These are phyloP conservation scores for Dufourea novaeangliae DNA, from an alignment of 1,140 invertebrate genomes.

Conservation along the genomic window DNA sequence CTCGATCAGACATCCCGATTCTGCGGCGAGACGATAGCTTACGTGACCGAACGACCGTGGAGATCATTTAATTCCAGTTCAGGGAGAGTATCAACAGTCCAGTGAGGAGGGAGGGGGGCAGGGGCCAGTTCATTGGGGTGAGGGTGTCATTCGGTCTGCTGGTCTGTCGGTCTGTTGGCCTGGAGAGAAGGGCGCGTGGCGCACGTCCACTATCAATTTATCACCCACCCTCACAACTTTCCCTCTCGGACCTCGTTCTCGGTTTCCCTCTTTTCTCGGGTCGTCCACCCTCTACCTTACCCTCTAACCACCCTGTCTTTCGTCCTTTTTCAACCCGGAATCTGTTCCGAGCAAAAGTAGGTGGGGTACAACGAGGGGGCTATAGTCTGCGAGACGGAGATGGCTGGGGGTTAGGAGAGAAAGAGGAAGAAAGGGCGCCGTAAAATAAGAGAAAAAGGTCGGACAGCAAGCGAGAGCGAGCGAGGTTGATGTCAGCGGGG, in stretches of 20 bases:
- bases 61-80: slow-evolving; percentile 62
- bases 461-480: slow-evolving; percentile 30
- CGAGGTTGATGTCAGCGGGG: no score
- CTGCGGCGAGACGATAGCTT: slow-evolving; percentile 3
- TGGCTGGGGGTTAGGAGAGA: no score
- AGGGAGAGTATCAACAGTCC: slow-evolving; percentile 61
- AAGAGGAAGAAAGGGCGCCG: slow-evolving; percentile 35
- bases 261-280: slow-evolving; percentile 70
- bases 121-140: slow-evolving; percentile 57
- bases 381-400: slow-evolving; percentile 31
- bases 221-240: slow-evolving; percentile 76
- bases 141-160: slow-evolving; percentile 65
- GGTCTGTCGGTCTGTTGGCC: slow-evolving; percentile 64
- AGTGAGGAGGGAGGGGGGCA: no score
- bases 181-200: slow-evolving; percentile 70
- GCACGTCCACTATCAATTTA: slow-evolving; percentile 81
- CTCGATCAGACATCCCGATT: background rate
- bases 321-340: slow-evolving; percentile 37
- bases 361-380: slow-evolving; percentile 25
- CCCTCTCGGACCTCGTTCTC: slow-evolving; percentile 67
- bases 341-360: slow-evolving; percentile 24
- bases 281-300: slow-evolving; percentile 61
- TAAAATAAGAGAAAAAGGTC: slow-evolving; percentile 48
- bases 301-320: slow-evolving; percentile 52
- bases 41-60: slow-evolving; percentile 52